Percentiles rank a stretch among this genome's conserved stretches.
phyloP scores from a whole-genome alignment of 2,113 vertebrate species.

The Hippopotamus amphibius region DNA sequence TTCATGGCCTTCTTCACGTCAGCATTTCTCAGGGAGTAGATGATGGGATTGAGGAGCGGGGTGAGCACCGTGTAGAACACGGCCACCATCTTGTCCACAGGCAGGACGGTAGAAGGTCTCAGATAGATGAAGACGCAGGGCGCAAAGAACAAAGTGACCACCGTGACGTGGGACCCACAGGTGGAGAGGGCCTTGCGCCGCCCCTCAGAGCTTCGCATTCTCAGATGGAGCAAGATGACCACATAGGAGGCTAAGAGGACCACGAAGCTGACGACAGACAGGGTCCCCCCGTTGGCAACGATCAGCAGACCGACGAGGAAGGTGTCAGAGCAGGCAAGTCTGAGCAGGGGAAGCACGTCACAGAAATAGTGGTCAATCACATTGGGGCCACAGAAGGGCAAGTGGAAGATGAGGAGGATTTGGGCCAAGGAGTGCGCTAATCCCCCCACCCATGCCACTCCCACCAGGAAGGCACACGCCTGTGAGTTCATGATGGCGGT shows the following conservation, averaged over 20 bases:
- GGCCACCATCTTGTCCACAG: slow-evolving; percentile 65
- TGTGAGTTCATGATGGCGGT: slow-evolving; percentile 50
- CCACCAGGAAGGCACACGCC: slow-evolving; percentile 47
- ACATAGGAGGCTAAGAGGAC: slow-evolving; percentile 55
- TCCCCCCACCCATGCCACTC: slow-evolving; percentile 43
- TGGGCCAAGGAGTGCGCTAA: slow-evolving; percentile 68
- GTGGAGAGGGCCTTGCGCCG: slow-evolving; percentile 33
- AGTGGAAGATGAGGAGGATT: slow-evolving; percentile 50
- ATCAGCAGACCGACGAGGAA: slow-evolving; percentile 45
- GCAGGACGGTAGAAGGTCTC: slow-evolving; percentile 7
- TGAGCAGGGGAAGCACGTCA: slow-evolving; percentile 76
- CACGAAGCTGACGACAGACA: slow-evolving; percentile 52
- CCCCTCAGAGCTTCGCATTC: slow-evolving; percentile 29
- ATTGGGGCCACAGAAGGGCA: slow-evolving; percentile 79
- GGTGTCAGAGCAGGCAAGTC: slow-evolving; percentile 77
- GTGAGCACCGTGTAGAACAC: slow-evolving; percentile 72
- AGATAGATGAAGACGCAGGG: slow-evolving; percentile 74
- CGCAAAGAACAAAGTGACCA: slow-evolving; percentile 71
- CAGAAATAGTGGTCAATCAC: slow-evolving; percentile 84
- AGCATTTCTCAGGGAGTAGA: slow-evolving; percentile 76
- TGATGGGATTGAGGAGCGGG: slow-evolving; percentile 68
- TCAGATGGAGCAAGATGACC: slow-evolving; percentile 63
- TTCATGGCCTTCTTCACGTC: slow-evolving; percentile 72
- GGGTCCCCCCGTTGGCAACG: slow-evolving; percentile 39
- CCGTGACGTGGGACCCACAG: slow-evolving; percentile 51